These are phyloP conservation scores for Leptinotarsa juncta DNA, from an alignment of 2,888 invertebrate genomes.

Conservation along the genomic window DNA sequence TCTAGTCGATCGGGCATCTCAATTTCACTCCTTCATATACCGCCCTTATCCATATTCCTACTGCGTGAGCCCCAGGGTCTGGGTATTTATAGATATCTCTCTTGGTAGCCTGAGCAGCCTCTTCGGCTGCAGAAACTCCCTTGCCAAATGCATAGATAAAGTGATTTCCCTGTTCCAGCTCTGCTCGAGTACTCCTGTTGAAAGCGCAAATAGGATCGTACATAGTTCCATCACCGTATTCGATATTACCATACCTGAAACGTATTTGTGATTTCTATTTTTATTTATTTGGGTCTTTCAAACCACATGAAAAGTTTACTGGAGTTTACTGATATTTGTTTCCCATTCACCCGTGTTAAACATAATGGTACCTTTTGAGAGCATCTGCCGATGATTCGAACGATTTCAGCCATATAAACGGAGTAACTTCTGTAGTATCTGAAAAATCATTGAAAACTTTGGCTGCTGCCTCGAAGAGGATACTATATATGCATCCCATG, in stretches of 20 bases:
- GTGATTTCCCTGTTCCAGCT: constrained; percentile 47
- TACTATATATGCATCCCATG: constrained; percentile 82
- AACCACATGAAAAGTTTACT: no score
- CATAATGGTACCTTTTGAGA: constrained; percentile 60
- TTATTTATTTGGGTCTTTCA: no score
- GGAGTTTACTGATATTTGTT: neutral
- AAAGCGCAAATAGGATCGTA: constrained; percentile 65
- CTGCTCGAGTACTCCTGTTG: constrained; percentile 50
- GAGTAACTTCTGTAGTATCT: constrained; percentile 49
- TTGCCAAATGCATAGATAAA: constrained; percentile 60
- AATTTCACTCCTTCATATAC: constrained; percentile 66
- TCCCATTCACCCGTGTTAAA: neutral
- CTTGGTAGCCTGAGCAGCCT: constrained; percentile 55
- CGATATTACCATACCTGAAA: constrained; percentile 72
- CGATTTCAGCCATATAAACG: constrained; percentile 65
- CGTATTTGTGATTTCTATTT: constrained; percentile 14
- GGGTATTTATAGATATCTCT: constrained; percentile 60
- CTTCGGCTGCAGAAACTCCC: constrained; percentile 63
- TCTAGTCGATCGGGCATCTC: constrained; percentile 46
- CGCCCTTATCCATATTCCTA: constrained; percentile 71
- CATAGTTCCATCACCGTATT: constrained; percentile 75
- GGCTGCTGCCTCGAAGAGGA: constrained; percentile 77
- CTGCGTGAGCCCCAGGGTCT: constrained; percentile 73
- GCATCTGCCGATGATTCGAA: constrained; percentile 67
- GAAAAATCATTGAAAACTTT: constrained; percentile 65